Evolutionary conservation across 2,888 invertebrate genomes (phyloP).

Genomic region (Spialia ferax): DNA sequence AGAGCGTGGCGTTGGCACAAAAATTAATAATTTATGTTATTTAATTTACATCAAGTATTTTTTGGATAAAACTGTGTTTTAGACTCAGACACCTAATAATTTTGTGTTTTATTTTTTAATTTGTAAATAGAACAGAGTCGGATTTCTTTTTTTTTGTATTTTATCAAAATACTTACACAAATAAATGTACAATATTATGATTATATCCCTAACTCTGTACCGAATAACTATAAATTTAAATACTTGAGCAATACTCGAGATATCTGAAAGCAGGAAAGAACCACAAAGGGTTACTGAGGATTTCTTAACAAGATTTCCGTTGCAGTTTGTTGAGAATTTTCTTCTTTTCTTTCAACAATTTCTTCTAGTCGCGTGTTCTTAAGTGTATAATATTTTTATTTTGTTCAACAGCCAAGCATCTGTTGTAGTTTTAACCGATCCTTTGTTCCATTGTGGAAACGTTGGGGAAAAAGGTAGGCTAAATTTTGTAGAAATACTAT

Average conservation of each 20-base stretch:
- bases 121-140: no score
- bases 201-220: no score
- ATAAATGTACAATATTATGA: no score
- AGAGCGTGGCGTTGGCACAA: no score
- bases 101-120: no score
- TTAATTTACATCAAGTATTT: no score
- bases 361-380: background rate
- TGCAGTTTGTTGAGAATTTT: conserved; percentile 7
- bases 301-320: conserved; percentile 19
- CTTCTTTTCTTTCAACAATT: conserved; percentile 1
- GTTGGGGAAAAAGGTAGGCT: background rate
- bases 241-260: background rate
- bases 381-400: conserved; percentile 21
- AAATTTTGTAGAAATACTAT: no score
- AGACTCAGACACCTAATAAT: no score
- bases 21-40: no score
- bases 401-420: conserved; percentile 2
- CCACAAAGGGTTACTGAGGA: conserved; percentile 12
- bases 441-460: background rate
- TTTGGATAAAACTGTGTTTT: no score
- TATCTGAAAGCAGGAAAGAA: conserved; percentile 1
- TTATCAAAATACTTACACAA: no score
- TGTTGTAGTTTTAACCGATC: conserved; percentile 4
- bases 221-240: background rate
- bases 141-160: no score